A percentile compares a stretch with the other conserved stretches of the same genome.
phyloP scores from a whole-genome alignment of 1,140 invertebrate genomes.

The Musca vetustissima region DNA sequence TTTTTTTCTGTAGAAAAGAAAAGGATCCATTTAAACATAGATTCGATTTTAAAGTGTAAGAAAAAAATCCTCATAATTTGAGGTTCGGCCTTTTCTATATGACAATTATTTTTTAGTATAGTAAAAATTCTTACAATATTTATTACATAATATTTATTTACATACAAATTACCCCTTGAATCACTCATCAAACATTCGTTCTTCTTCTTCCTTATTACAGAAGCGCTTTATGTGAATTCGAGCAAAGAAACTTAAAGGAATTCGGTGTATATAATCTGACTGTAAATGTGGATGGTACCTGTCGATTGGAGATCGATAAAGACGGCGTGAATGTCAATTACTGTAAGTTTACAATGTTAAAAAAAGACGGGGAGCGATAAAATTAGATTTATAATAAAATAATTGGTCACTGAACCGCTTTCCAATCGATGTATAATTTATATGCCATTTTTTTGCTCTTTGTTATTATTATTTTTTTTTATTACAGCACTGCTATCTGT shows the following conservation, averaged over 20 bases:
- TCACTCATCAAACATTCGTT: background rate
- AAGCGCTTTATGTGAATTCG: background rate
- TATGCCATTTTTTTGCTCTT: background rate
- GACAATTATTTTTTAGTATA: too few relatives aligned
- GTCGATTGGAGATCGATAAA: constrained; percentile 60
- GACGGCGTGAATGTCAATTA: constrained; percentile 72
- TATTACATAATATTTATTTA: background rate
- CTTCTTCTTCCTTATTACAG: background rate
- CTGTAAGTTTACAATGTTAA: constrained; percentile 61
- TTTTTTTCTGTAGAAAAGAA: too few relatives aligned
- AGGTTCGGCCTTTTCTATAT: too few relatives aligned
- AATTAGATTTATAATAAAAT: too few relatives aligned
- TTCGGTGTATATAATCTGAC: constrained; percentile 74
- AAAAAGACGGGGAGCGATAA: too few relatives aligned
- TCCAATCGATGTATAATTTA: background rate
- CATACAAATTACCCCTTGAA: background rate
- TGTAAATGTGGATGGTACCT: constrained; percentile 58
- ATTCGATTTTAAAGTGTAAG: too few relatives aligned
- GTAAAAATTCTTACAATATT: background rate
- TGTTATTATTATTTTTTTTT: constrained; percentile 15
- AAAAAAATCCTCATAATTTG: too few relatives aligned
- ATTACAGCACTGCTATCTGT: constrained; percentile 43
- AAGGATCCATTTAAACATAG: too few relatives aligned
- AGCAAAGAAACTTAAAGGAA: constrained; percentile 59
- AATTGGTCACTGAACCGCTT: too few relatives aligned